Base-by-base conservation (phyloP, 2,888 invertebrate genomes). In the Drosophila atripex region DNA sequence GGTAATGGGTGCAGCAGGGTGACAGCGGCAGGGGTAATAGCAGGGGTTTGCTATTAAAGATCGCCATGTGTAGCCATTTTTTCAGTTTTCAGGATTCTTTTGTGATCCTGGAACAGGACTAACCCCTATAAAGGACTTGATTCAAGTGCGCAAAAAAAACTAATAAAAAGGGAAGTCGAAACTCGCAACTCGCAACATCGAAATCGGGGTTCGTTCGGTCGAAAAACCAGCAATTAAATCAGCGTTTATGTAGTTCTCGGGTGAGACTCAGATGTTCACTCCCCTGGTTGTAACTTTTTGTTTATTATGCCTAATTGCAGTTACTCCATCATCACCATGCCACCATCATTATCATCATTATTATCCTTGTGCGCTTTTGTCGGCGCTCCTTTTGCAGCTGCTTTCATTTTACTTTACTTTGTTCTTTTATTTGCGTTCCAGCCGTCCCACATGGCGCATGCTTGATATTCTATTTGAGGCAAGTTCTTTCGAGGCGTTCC, bases 271-370 rank as follows among this genome's bases (percentile, higher is more conserved):
- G 39, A 41, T 41, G 25, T 9, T 47, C 55, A 45, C 61, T 57
- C 58, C 46, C 25, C 53, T 73, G 69, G 69, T 64, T 79, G 84
- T 87, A 89, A 89, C 86, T 89, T 89, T 70, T 77, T 88, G 85
- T 86, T 88, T 88, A 88, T 89, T 88, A 80, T 76, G 75, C 78
- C 77, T 88, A 88, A 89, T 88, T 88, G 88, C 84, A 79, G 89
- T 89, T 86, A 84, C 73, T 76, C 70, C 69, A 51, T 69, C 53
- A 57, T 41, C 43, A 16, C 23, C 47, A 39, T 35, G 21, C 14
- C 51, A 57, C 28, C 43, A 14, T 30, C 46, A 46, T 49, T 35
- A 35, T 56, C 45, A 59, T 51, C 49, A 56, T 56, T 57, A 57
- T 61, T 60, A 66, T 72, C 68, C 54, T 47, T 69, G 46, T 71